Evolutionary conservation across 1,140 invertebrate species (phyloP).

Genomic region (Macrobrachium nipponense): DNA sequence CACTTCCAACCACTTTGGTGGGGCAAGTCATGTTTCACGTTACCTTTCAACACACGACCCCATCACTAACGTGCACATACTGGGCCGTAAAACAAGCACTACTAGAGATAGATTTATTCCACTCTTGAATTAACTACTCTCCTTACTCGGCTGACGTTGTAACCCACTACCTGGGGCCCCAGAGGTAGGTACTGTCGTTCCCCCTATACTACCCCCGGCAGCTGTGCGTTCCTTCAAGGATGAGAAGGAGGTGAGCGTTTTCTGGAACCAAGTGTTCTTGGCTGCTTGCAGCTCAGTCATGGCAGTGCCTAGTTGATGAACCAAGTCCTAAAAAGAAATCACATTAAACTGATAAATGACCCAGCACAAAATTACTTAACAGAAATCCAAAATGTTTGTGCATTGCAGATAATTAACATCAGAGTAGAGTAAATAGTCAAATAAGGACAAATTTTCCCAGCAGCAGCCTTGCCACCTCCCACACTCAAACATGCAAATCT

Average conservation of each 20-base stretch:
- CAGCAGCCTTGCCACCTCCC: too few relatives aligned
- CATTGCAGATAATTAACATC: too few relatives aligned
- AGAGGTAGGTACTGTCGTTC: constrained; percentile 65
- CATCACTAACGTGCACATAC: too few relatives aligned
- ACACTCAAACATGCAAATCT: too few relatives aligned
- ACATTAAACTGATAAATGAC: constrained; percentile 14
- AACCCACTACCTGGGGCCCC: neutral
- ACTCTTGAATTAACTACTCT: constrained; percentile 15
- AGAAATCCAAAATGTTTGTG: too few relatives aligned
- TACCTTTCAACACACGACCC: too few relatives aligned
- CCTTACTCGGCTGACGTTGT: constrained; percentile 44
- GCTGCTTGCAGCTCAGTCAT: constrained; percentile 84
- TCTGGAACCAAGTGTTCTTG: constrained; percentile 88
- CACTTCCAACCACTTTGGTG: too few relatives aligned
- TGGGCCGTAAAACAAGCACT: too few relatives aligned
- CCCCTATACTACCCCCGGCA: constrained; percentile 65
- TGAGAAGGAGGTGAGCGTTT: constrained; percentile 82
- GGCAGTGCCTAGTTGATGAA: constrained; percentile 89
- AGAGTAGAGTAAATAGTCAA: too few relatives aligned
- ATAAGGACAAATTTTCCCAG: too few relatives aligned
- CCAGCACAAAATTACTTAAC: constrained; percentile 19
- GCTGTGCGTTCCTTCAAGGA: constrained; percentile 68
- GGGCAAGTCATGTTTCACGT: too few relatives aligned
- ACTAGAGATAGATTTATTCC: too few relatives aligned
- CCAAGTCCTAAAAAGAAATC: constrained; percentile 78